These are phyloP conservation scores for Nibea coibor DNA, from an alignment of 2,113 vertebrate genomes.

Conservation along the genomic window DNA sequence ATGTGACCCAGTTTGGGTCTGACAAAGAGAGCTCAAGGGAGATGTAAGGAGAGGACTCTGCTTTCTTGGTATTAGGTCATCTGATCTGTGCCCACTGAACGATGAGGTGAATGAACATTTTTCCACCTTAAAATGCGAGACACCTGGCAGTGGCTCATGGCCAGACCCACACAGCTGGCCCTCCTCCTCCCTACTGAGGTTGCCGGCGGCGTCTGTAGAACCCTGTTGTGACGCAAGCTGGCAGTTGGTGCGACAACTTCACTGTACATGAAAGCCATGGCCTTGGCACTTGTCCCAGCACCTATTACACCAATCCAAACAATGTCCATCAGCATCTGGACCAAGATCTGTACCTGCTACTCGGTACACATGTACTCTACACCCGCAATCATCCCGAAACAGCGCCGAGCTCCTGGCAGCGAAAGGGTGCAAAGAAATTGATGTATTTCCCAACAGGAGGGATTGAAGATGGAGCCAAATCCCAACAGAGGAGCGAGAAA, in stretches of 20 bases:
- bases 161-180: slow-evolving; percentile 75
- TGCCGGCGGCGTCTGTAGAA: slow-evolving; percentile 48
- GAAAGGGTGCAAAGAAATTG: slow-evolving; percentile 36
- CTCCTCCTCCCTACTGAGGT: slow-evolving; percentile 32
- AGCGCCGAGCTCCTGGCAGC: slow-evolving; percentile 35
- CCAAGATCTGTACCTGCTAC: slow-evolving; percentile 35
- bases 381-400: slow-evolving; percentile 18
- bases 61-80: slow-evolving; percentile 43
- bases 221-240: slow-evolving; percentile 72
- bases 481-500: slow-evolving; percentile 58
- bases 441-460: slow-evolving; percentile 54
- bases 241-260: slow-evolving; percentile 66
- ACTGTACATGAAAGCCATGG: slow-evolving; percentile 71
- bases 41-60: slow-evolving; percentile 1
- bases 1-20: slow-evolving; percentile 40
- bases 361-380: slow-evolving; percentile 33
- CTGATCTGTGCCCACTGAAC: slow-evolving; percentile 45
- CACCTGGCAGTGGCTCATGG: slow-evolving; percentile 70
- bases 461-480: slow-evolving; percentile 64
- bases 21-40: slow-evolving; percentile 8
- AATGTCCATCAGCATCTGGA: slow-evolving; percentile 66
- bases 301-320: slow-evolving; percentile 58
- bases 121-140: slow-evolving; percentile 45
- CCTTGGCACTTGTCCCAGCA: slow-evolving; percentile 68
- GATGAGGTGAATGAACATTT: slow-evolving; percentile 54